Evolutionary conservation across 2,888 invertebrate genomes (phyloP).

Genomic region (Drosophila seclusa): DNA sequence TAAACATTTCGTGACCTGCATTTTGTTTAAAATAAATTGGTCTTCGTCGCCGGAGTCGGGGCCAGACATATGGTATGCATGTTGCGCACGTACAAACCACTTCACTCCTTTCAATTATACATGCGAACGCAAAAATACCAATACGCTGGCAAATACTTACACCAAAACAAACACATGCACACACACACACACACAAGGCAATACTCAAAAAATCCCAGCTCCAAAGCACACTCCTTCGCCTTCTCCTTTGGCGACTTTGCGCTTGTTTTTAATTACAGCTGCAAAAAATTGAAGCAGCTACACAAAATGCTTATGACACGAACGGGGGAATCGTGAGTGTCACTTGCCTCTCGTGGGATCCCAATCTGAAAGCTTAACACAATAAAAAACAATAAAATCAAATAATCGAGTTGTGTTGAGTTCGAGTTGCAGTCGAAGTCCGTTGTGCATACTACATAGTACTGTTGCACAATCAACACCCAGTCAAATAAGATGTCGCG

Average conservation of each 20-base stretch:
- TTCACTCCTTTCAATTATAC: constrained; percentile 78
- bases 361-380: constrained; percentile 24
- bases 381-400: not conserved
- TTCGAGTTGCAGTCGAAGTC: not conserved
- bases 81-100: constrained; percentile 79
- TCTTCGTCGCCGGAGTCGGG: constrained; percentile 40
- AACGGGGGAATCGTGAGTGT: constrained; percentile 54
- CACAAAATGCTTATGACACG: constrained; percentile 64
- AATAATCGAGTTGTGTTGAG: constrained; percentile 2
- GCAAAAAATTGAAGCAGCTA: constrained; percentile 30
- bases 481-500: constrained; percentile 41
- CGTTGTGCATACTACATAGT: not conserved
- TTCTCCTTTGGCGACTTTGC: constrained; percentile 22
- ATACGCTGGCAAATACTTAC: constrained; percentile 9
- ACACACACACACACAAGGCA: constrained; percentile 28
- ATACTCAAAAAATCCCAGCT: constrained; percentile 11
- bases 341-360: constrained; percentile 57
- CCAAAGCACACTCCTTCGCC: constrained; percentile 17
- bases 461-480: constrained; percentile 38
- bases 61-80: constrained; percentile 75
- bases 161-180: constrained; percentile 1
- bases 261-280: constrained; percentile 68
- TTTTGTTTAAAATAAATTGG: constrained; percentile 80
- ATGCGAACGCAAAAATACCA: constrained; percentile 60
- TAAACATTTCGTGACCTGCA: constrained; percentile 79